A percentile compares a stretch with the other conserved stretches of the same genome.
These are phyloP conservation scores for Congeria kusceri DNA, from an alignment of 2,888 invertebrate genomes.

Conservation along the genomic window DNA sequence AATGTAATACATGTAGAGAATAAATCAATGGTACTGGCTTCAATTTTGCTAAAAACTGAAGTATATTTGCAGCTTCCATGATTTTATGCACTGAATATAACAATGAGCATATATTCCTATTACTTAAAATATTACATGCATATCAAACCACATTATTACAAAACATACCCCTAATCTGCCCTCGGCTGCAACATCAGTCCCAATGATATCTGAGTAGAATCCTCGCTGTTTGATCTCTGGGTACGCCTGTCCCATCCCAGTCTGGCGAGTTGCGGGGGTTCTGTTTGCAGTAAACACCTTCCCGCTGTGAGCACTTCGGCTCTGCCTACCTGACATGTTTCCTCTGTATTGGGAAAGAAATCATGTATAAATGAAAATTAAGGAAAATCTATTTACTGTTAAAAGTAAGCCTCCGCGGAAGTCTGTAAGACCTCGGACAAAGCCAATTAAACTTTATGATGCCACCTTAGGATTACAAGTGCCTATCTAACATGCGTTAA, in stretches of 20 bases:
- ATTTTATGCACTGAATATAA: too few relatives aligned
- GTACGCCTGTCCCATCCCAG: conserved; percentile 75
- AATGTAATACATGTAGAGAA: too few relatives aligned
- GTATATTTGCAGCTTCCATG: too few relatives aligned
- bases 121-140: not conserved
- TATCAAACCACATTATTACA: not conserved
- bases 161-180: conserved; percentile 67
- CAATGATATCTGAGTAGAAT: conserved; percentile 84
- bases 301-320: conserved; percentile 72
- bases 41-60: too few relatives aligned
- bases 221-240: conserved; percentile 85
- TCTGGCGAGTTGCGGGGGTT: conserved; percentile 56
- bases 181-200: conserved; percentile 70
- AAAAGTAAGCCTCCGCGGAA: too few relatives aligned
- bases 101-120: too few relatives aligned
- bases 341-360: not conserved
- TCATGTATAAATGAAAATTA: not conserved
- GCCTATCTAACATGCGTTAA: too few relatives aligned
- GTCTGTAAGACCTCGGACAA: too few relatives aligned
- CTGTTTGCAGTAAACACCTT: conserved; percentile 78
- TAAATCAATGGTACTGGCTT: too few relatives aligned
- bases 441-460: too few relatives aligned
- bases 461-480: too few relatives aligned
- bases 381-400: too few relatives aligned
- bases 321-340: conserved; percentile 65